Evolutionary conservation across 2,888 invertebrate genomes (phyloP).

Genomic region (Aricia artaxerxes): DNA sequence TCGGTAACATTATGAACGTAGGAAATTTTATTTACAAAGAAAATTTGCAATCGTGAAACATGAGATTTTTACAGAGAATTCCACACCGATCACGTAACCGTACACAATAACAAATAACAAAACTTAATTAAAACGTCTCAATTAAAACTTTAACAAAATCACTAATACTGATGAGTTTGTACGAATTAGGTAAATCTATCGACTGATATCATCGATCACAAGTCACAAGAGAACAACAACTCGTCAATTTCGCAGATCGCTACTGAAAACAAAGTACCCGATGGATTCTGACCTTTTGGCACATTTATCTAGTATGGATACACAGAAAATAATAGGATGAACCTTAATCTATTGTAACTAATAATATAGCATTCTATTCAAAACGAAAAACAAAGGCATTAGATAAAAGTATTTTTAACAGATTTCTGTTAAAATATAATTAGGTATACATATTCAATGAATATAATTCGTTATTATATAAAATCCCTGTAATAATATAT

Average conservation of each 20-base stretch:
- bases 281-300: conserved; percentile 59
- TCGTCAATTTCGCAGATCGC: conserved; percentile 27
- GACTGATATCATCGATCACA: conserved; percentile 57
- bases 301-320: conserved; percentile 57
- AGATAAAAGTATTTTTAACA: conserved; percentile 46
- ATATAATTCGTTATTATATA: conserved; percentile 76
- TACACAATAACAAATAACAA: conserved; percentile 74
- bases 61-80: conserved; percentile 38
- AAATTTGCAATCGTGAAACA: conserved; percentile 38
- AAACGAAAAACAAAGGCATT: conserved; percentile 62
- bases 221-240: conserved; percentile 56
- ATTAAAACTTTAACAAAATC: conserved; percentile 80
- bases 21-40: conserved; percentile 37
- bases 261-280: conserved; percentile 38
- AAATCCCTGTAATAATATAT: conserved; percentile 81
- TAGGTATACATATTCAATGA: conserved; percentile 64
- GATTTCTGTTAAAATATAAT: conserved; percentile 64
- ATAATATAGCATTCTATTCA: conserved; percentile 35
- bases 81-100: conserved; percentile 43
- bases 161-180: conserved; percentile 80
- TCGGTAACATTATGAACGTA: conserved; percentile 36
- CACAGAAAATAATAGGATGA: conserved; percentile 23
- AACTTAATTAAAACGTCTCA: conserved; percentile 76
- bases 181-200: conserved; percentile 74
- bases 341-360: conserved; percentile 31